Percentiles rank a stretch among this genome's conserved stretches.
Evolutionary conservation across 2,113 vertebrate genomes (phyloP).

Genomic region (Choloepus hoffmanni): DNA sequence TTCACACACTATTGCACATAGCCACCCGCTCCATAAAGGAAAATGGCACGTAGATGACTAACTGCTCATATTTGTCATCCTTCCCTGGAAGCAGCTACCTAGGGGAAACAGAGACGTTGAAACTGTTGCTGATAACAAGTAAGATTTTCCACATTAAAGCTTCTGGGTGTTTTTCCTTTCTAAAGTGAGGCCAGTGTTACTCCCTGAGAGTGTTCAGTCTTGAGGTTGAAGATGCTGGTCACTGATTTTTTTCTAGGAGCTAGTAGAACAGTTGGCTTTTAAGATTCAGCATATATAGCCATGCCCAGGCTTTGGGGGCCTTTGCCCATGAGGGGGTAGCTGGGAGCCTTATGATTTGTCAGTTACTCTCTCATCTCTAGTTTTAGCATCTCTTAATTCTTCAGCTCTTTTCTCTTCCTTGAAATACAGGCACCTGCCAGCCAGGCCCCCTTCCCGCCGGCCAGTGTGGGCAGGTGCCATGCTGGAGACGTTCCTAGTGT

Average conservation of each 20-base stretch:
- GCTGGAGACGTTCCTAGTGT: neutral
- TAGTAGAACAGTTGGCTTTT: neutral
- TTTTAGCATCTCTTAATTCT: neutral
- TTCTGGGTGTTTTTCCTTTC: constrained; percentile 49
- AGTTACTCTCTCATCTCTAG: neutral
- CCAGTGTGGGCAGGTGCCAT: neutral
- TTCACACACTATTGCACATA: neutral
- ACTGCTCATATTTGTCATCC: neutral
- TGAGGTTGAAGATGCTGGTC: neutral
- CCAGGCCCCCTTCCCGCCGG: neutral
- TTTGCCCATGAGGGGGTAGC: neutral
- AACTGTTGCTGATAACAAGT: neutral
- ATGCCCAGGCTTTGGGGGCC: neutral
- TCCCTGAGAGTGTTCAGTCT: constrained; percentile 42
- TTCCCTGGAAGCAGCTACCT: constrained; percentile 42
- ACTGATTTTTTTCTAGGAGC: neutral
- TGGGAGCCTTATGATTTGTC: neutral
- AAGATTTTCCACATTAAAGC: constrained; percentile 1
- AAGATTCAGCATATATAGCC: neutral
- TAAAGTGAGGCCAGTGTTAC: neutral
- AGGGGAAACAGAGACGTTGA: neutral
- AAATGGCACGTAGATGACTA: neutral
- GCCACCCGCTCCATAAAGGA: neutral
- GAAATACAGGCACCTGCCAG: neutral
- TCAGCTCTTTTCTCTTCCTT: neutral